Conservation (phyloP, 37 sponge, comb jelly and placozoan species). For the Petrosia ficiformis region DNA sequence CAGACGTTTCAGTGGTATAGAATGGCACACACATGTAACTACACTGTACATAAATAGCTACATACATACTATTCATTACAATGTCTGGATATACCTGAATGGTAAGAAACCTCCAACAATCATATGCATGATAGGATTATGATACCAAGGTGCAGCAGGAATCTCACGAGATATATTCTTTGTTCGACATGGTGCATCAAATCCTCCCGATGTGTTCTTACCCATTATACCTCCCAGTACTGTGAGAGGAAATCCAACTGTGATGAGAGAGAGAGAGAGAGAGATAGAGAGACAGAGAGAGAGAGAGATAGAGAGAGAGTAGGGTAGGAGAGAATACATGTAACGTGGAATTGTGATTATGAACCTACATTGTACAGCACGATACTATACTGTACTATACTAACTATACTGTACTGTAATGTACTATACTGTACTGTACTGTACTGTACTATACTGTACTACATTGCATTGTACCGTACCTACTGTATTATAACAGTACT, state of each 20-base stretch:
- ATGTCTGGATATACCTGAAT: conserved; percentile 77
- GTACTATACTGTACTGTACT: too few relatives aligned
- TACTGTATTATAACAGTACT: too few relatives aligned
- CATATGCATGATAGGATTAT: conserved; percentile 64
- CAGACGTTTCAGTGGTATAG: too few relatives aligned
- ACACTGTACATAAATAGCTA: too few relatives aligned
- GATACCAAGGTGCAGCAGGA: conserved; percentile 80
- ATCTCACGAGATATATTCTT: conserved; percentile 92
- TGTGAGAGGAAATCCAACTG: conserved; percentile 92
- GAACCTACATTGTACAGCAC: not conserved
- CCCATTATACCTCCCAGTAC: conserved; percentile 91
- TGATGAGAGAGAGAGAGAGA: not conserved
- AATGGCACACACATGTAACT: too few relatives aligned
- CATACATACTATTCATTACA: too few relatives aligned
- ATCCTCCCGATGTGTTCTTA: conserved; percentile 70
- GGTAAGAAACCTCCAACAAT: conserved; percentile 87
- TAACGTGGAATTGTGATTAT: not conserved
- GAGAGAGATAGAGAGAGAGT: too few relatives aligned
- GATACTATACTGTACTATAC: too few relatives aligned
- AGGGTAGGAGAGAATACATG: not conserved
- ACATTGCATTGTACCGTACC: too few relatives aligned
- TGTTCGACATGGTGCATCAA: conserved; percentile 93
- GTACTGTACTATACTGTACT: too few relatives aligned
- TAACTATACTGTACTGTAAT: too few relatives aligned
- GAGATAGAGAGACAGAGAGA: not conserved